phyloP scores from a whole-genome alignment of 2,888 invertebrate genomes.

The Drepana falcataria region DNA sequence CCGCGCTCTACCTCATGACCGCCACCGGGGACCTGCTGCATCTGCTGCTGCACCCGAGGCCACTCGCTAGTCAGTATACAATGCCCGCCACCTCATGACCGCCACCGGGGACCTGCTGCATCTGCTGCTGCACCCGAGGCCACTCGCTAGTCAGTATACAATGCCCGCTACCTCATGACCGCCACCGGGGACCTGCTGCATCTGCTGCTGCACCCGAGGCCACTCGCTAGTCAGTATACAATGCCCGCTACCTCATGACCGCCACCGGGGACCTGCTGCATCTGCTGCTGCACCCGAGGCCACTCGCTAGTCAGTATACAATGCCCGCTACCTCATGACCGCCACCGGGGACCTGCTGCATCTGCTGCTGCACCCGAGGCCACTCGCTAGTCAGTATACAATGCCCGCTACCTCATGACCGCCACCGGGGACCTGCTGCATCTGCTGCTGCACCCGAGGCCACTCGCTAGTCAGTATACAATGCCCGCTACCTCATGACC shows the following conservation, averaged over 20 bases:
- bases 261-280: constrained; percentile 92
- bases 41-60: constrained; percentile 90
- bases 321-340: constrained; percentile 91
- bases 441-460: constrained; percentile 90
- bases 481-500: constrained; percentile 93
- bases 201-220: constrained; percentile 90
- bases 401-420: constrained; percentile 91
- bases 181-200: constrained; percentile 92
- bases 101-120: constrained; percentile 92
- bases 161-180: constrained; percentile 92
- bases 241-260: constrained; percentile 92
- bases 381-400: constrained; percentile 50
- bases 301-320: constrained; percentile 51
- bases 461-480: constrained; percentile 54
- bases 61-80: constrained; percentile 51
- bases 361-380: constrained; percentile 90
- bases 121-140: constrained; percentile 90
- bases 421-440: constrained; percentile 92
- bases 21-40: constrained; percentile 92
- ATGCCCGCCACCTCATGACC: constrained; percentile 92
- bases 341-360: constrained; percentile 92
- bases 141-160: constrained; percentile 51
- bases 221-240: constrained; percentile 51
- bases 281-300: constrained; percentile 90
- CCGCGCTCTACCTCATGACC: constrained; percentile 92